phyloP scores from a whole-genome alignment of 35 echinoderm and acorn worm genomes.

The Strongylocentrotus purpuratus region DNA sequence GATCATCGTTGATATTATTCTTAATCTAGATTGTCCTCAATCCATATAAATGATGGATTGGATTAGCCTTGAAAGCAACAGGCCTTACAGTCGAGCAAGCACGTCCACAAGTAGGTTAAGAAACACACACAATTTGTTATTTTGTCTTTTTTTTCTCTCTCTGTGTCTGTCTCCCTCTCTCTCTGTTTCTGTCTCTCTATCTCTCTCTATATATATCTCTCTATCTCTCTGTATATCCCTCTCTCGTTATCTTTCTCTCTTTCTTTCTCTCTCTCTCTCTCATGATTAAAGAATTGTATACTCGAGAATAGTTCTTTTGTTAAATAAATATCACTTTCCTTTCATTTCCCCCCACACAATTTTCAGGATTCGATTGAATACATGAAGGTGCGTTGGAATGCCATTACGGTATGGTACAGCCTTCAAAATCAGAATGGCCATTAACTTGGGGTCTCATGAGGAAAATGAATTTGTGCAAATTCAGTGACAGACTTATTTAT shows the following conservation, averaged over 20 bases:
- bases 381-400: neutral
- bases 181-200: neutral
- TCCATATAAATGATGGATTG: neutral
- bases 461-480: too few relatives aligned
- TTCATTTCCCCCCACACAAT: neutral
- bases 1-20: neutral
- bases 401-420: neutral
- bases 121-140: too few relatives aligned
- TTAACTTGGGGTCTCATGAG: too few relatives aligned
- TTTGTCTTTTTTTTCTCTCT: too few relatives aligned
- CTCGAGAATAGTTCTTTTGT: neutral
- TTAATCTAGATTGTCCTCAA: conserved; percentile 4
- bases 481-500: too few relatives aligned
- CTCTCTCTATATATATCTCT: neutral
- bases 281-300: neutral
- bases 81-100: neutral
- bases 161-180: neutral
- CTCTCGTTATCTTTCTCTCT: neutral
- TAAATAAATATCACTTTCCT: neutral
- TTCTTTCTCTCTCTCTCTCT: neutral
- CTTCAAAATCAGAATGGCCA: too few relatives aligned
- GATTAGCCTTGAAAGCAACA: neutral
- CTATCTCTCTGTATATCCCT: too few relatives aligned
- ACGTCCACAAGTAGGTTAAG: neutral
- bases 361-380: neutral